Base-by-base conservation (phyloP, 2,888 invertebrate genomes). In the Oeneis ivallda region DNA sequence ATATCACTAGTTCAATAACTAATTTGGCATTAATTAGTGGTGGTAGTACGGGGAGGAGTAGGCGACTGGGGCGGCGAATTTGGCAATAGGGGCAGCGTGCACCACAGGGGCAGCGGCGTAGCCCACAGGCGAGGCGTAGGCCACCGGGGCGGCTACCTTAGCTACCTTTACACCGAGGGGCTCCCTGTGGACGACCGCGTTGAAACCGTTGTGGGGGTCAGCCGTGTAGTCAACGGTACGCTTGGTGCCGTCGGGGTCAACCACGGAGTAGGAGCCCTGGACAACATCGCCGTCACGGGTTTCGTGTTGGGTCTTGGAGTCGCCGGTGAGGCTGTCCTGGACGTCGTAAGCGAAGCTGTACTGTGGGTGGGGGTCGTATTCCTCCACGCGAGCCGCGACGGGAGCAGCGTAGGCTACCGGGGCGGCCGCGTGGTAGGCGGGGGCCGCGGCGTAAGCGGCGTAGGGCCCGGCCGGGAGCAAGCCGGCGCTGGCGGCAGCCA, bases 341-440 rank as follows among this genome's bases (percentile, higher is more conserved):
- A 93, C 92, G 70, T 93, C 92, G 80, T 93, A 93, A 0, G 92
- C 88, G 83, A 89, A 93, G 76, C 87, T 89, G 86, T 93, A 93
- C 76, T 92, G 92, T 75, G 65, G 89, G 81, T 75, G 86, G 73
- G 52, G 77, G 68, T 82, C 87, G 79, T 80, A 86, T 77, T 72
- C 88, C 79, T 65, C 86, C 50, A 78, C 73, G 64, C 50, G 61
- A 5, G 61, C 26, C 9, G 61, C 61, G 3, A 52, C 61, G 6
- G 94, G 95, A 94, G 66, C 71, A 7, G 71, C 52, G 32, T 93
- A 94, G 56, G 70, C 70, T 19, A 74, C 68, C 5, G 80, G 80
- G 3, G 47, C 58, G n/a, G 81, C 77, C 34, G 80, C 71, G 64
- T 76, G 78, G 75, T 81, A 79, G 0, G 76, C 78, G 26, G 66